Evolutionary conservation across 30 jellyfish, hydroid and myxozoan genomes (phyloP).

Genomic region (Aurelia sp.): DNA sequence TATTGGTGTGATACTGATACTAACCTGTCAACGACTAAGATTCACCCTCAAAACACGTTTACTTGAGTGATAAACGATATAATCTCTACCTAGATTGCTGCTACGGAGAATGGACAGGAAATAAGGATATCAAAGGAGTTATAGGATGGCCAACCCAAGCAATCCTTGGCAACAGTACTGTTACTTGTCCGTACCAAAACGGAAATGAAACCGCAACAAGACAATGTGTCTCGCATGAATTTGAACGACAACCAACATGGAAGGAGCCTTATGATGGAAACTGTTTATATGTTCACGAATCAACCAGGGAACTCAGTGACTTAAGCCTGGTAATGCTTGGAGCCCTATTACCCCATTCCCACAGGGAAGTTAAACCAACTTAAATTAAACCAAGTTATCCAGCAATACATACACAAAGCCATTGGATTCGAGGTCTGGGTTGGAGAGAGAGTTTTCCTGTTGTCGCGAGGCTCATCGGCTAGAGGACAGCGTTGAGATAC

Average conservation of each 20-base stretch:
- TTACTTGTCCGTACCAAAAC: conserved; percentile 6
- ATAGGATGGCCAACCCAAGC: conserved; percentile 40
- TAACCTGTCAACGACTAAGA: too few relatives aligned
- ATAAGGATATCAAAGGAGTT: conserved; percentile 31
- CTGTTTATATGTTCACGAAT: conserved; percentile 37
- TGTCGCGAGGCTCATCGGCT: too few relatives aligned
- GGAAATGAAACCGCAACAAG: conserved; percentile 37
- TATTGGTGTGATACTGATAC: too few relatives aligned
- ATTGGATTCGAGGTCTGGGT: too few relatives aligned
- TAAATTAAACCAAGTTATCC: too few relatives aligned
- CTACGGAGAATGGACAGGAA: conserved; percentile 11
- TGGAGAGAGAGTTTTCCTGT: too few relatives aligned
- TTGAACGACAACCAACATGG: conserved; percentile 47
- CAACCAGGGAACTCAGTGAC: conserved; percentile 8
- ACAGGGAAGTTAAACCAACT: too few relatives aligned
- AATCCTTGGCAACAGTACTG: background rate
- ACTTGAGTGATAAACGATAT: too few relatives aligned
- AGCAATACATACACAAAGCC: too few relatives aligned
- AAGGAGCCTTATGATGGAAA: conserved; percentile 7
- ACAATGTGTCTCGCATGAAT: conserved; percentile 18
- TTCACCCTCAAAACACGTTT: too few relatives aligned
- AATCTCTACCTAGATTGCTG: conserved; percentile 27
- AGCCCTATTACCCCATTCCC: too few relatives aligned
- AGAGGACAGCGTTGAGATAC: too few relatives aligned
- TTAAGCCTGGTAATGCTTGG: conserved; percentile 14